Evolutionary conservation across 2,797 vertebrate species (phyloP).

Genomic region (Coracias cyanogaster): DNA sequence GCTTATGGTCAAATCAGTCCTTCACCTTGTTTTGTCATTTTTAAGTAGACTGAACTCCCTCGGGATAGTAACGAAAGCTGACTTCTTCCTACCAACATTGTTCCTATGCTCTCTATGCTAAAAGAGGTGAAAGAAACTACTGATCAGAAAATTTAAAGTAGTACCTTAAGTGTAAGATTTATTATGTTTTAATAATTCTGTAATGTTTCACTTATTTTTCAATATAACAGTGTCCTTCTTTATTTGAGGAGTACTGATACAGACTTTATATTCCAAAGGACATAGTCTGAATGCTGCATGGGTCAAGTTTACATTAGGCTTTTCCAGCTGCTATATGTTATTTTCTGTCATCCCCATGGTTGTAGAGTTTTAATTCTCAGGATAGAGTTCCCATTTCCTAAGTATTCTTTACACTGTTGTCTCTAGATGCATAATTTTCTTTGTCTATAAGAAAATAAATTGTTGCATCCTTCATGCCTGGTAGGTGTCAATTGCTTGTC

Average conservation of each 20-base stretch:
- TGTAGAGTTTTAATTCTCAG: not conserved
- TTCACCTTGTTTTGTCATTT: not conserved
- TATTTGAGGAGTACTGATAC: not conserved
- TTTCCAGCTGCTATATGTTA: not conserved
- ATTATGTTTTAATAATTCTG: not conserved
- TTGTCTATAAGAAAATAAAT: not conserved
- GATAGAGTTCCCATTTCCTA: not conserved
- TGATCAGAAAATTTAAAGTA: not conserved
- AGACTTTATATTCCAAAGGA: not conserved
- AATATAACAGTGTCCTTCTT: not conserved
- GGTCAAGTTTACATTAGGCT: not conserved
- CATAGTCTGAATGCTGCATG: not conserved
- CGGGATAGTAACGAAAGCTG: fast-evolving
- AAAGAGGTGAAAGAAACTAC: not conserved
- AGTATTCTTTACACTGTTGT: not conserved
- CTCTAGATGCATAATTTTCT: not conserved
- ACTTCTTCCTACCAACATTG: not conserved
- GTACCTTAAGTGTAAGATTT: not conserved
- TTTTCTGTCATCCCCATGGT: not conserved
- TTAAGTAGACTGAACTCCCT: not conserved
- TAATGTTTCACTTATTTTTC: not conserved
- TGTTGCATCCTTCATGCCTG: not conserved
- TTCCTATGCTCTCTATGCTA: not conserved
- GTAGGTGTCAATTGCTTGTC: not conserved
- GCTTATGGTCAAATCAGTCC: not conserved